Evolutionary conservation across 1,140 invertebrate species (phyloP).

Genomic region (Rhopalosiphum padi): DNA sequence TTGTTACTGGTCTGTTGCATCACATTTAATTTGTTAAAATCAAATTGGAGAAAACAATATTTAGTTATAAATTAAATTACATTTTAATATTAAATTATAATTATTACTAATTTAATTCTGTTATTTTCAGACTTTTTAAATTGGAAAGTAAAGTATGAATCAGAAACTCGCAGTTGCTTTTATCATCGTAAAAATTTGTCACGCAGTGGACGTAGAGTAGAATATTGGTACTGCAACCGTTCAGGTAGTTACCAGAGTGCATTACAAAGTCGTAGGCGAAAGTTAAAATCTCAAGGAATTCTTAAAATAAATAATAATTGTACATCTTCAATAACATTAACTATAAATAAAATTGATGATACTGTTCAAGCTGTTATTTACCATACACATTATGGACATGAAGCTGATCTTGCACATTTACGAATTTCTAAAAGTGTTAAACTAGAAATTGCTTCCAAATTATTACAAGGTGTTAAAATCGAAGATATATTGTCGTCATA

Average conservation of each 20-base stretch:
- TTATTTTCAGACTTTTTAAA: constrained; percentile 29
- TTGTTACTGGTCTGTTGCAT: no score
- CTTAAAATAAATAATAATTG: constrained; percentile 45
- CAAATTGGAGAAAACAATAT: not conserved
- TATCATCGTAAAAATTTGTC: constrained; percentile 33
- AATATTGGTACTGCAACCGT: constrained; percentile 47
- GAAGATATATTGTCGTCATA: constrained; percentile 22
- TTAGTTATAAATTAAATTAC: not conserved
- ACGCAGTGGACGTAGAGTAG: not conserved
- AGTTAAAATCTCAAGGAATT: constrained; percentile 37
- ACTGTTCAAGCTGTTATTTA: constrained; percentile 39
- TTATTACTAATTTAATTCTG: not conserved
- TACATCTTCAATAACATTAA: constrained; percentile 36
- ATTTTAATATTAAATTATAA: not conserved
- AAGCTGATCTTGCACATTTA: constrained; percentile 26
- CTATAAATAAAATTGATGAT: constrained; percentile 1
- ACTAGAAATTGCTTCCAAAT: constrained; percentile 40
- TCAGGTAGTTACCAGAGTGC: constrained; percentile 18
- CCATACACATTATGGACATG: constrained; percentile 42
- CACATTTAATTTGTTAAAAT: no score
- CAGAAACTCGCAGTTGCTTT: constrained; percentile 33
- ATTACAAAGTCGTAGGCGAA: not conserved
- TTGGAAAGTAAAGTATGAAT: constrained; percentile 39
- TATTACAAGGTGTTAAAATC: constrained; percentile 41
- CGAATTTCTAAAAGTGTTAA: constrained; percentile 34